Base-by-base conservation (phyloP, 2,888 invertebrate species). In the Ernsta delagoae region DNA sequence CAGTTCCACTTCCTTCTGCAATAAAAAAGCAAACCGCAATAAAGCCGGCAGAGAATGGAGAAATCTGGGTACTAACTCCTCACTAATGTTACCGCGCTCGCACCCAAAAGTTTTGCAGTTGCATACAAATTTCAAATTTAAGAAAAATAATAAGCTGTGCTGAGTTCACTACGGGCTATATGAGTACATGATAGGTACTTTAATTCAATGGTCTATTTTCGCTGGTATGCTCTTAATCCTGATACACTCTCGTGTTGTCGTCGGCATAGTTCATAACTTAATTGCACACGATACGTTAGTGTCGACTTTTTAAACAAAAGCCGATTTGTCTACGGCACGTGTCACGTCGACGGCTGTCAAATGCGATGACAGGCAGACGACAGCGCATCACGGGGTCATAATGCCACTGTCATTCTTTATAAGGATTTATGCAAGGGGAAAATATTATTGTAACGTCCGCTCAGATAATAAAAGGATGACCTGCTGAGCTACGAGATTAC, bases 311-410 rank as follows among this genome's bases (percentile, higher is more conserved):
- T 74, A 70, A 70, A 70, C 62, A 66, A 83, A 87, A 88, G 83
- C 84, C 76, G 78, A 85, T 85, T 83, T 84, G 86, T 83, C 85
- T 83, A 77, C 80, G 83, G 83, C 90, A 87, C 88, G 90, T 91
- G 90, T 81, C 80, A 73, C 78, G 85, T 88, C 85, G 78, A 72
- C 88, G 82, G 74, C 81, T 89, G 90, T 89, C 89, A 87, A 74
- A 72, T 57, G 54, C 69, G 67, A 61, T 86, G 90, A 90, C 88
- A 87, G 77, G 82, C 81, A 85, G 88, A 83, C 89, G 90, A 88
- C 90, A 87, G 79, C 74, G 65, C 73, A 70, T 71, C 75, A 48
- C 68, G 68, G 68, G 68, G 68, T 53, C 57, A 62, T 62, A 68
- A 69, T 57, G 39, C 68, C 56, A 68, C 48, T 62, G 62, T 62